A percentile compares a stretch with the other conserved stretches of the same genome.
phyloP scores from a whole-genome alignment of 1,140 invertebrate species.

The Ostrea denselamellosa region DNA sequence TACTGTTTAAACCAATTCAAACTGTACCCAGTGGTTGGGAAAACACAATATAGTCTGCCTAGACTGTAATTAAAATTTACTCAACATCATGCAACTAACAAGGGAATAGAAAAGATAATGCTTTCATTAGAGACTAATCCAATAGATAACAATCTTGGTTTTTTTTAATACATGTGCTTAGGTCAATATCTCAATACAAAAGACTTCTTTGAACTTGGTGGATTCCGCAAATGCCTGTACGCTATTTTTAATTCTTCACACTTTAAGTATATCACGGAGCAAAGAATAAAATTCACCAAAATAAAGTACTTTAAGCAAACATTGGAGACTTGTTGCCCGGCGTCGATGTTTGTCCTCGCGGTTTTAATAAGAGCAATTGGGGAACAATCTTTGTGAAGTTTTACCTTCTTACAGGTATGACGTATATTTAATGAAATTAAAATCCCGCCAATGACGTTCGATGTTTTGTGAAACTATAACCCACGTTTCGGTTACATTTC shows the following conservation, averaged over 20 bases:
- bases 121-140: no score
- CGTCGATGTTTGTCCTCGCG: neutral
- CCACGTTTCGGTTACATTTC: neutral
- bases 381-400: neutral
- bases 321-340: neutral
- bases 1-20: neutral
- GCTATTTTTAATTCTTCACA: conserved; percentile 5
- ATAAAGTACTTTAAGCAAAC: neutral
- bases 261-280: neutral
- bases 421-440: neutral
- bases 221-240: neutral
- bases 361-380: conserved; percentile 13
- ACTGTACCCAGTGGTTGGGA: neutral
- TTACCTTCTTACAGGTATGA: neutral
- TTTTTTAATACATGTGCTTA: neutral
- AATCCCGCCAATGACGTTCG: neutral
- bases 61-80: neutral
- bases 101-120: no score
- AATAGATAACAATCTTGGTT: neutral
- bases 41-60: neutral
- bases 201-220: neutral
- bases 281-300: neutral
- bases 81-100: no score
- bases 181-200: neutral
- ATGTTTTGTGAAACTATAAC: neutral